These are phyloP conservation scores for Synanceia verrucosa DNA, from an alignment of 2,797 vertebrate genomes.

Conservation along the genomic window DNA sequence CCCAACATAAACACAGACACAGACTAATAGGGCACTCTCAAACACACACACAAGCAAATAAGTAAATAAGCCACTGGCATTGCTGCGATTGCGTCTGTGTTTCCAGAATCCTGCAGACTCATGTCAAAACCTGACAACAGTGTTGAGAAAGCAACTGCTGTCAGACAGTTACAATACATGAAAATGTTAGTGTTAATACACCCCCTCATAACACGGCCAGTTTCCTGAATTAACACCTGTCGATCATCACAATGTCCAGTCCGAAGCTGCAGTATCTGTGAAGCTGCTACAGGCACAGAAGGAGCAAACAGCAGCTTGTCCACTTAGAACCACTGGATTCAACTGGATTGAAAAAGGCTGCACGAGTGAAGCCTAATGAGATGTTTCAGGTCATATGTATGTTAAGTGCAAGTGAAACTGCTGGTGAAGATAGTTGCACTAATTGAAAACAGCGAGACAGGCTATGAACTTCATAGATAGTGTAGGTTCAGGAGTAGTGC, in stretches of 20 bases:
- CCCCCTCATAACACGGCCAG: background rate
- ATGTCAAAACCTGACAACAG: slow-evolving; percentile 23
- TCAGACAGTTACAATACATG: background rate
- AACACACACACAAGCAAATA: slow-evolving; percentile 32
- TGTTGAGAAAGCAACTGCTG: background rate
- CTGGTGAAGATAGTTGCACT: background rate
- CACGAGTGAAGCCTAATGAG: background rate
- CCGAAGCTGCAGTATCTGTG: background rate
- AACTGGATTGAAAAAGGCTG: too few species aligned
- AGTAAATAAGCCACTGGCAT: slow-evolving; percentile 49
- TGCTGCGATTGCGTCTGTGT: slow-evolving; percentile 22
- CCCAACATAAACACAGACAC: slow-evolving; percentile 75
- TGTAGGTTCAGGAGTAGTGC: too few species aligned
- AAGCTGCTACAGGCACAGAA: background rate
- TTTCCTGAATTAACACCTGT: background rate
- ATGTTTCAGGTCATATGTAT: background rate
- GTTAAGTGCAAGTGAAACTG: too few species aligned
- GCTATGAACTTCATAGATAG: too few species aligned
- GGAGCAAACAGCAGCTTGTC: too few species aligned
- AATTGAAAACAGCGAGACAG: too few species aligned
- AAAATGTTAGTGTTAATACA: background rate
- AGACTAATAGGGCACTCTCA: slow-evolving; percentile 43
- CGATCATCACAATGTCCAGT: background rate
- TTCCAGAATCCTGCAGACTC: slow-evolving; percentile 44
- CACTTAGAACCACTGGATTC: too few species aligned